Evolutionary conservation across 2,797 vertebrate genomes (phyloP).

Genomic region (Phoxinus dragarum): DNA sequence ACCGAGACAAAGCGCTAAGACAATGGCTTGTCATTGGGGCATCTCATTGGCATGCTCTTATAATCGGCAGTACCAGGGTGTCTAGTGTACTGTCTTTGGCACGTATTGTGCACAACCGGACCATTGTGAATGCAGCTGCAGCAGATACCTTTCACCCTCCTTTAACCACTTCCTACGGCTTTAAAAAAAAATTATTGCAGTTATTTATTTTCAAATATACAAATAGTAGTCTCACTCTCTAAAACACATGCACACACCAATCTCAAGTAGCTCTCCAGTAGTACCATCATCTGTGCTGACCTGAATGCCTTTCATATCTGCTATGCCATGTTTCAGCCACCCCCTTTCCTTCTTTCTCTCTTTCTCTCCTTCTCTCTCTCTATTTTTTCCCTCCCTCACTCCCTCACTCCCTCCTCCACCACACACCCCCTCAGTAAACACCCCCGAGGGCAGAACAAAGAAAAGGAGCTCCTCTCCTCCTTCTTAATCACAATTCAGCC

Average conservation of each 20-base stretch:
- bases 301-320: constrained; percentile 97
- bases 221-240: constrained; percentile 64
- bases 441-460: constrained; percentile 97
- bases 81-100: constrained; percentile 89
- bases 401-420: constrained; percentile 58
- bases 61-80: constrained; percentile 88
- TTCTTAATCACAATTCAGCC: constrained; percentile 98
- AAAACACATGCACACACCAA: constrained; percentile 50
- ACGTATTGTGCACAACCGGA: constrained; percentile 86
- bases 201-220: constrained; percentile 33
- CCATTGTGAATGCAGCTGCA: constrained; percentile 80
- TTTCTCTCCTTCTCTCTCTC: constrained; percentile 29
- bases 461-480: constrained; percentile 90
- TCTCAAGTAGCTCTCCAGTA: constrained; percentile 80
- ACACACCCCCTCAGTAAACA: constrained; percentile 86
- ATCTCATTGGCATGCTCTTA: constrained; percentile 93
- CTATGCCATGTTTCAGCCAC: constrained; percentile 86
- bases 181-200: neutral
- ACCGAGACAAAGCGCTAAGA: constrained; percentile 69
- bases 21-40: constrained; percentile 88
- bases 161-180: constrained; percentile 37
- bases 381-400: constrained; percentile 49
- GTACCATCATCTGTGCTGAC: constrained; percentile 93
- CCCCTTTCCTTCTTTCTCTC: constrained; percentile 40
- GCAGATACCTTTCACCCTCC: constrained; percentile 80